Conservation (phyloP, 2,113 vertebrate genomes). For the Ageneiosus marmoratus region DNA sequence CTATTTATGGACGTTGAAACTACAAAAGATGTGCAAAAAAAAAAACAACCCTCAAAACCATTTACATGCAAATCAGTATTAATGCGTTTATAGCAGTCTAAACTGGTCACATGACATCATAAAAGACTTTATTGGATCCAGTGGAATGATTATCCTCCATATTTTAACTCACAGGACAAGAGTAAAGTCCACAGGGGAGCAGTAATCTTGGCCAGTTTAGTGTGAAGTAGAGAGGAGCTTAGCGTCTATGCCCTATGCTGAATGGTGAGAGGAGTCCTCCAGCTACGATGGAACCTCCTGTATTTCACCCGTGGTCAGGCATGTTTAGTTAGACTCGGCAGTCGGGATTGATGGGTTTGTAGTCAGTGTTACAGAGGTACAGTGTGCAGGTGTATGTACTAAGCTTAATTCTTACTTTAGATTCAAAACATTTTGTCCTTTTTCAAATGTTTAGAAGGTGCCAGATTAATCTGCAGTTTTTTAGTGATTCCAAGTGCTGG, state of each 20-base stretch:
- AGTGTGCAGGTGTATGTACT: no score
- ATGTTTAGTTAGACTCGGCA: not conserved
- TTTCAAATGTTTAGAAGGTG: not conserved
- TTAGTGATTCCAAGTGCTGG: no score
- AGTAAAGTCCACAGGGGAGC: not conserved
- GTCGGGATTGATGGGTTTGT: not conserved
- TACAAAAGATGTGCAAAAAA: not conserved
- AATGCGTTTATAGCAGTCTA: not conserved
- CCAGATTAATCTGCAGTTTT: not conserved
- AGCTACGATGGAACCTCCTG: slow-evolving; percentile 35
- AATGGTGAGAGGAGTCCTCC: slow-evolving; percentile 22
- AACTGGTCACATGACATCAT: not conserved
- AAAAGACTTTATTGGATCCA: not conserved
- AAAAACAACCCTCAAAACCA: not conserved
- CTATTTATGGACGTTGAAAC: no score
- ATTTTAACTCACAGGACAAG: slow-evolving; percentile 10
- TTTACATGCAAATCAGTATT: not conserved
- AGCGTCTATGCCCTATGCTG: not conserved
- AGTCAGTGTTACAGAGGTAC: not conserved
- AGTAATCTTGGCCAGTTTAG: not conserved
- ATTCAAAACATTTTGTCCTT: not conserved
- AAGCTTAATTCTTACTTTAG: not conserved
- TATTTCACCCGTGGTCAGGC: slow-evolving; percentile 8
- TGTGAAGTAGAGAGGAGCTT: not conserved
- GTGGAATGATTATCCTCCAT: not conserved